A percentile compares a stretch with the other conserved stretches of the same genome.
These are phyloP conservation scores for Orthosia gracilis DNA, from an alignment of 2,888 invertebrate genomes.

Conservation along the genomic window DNA sequence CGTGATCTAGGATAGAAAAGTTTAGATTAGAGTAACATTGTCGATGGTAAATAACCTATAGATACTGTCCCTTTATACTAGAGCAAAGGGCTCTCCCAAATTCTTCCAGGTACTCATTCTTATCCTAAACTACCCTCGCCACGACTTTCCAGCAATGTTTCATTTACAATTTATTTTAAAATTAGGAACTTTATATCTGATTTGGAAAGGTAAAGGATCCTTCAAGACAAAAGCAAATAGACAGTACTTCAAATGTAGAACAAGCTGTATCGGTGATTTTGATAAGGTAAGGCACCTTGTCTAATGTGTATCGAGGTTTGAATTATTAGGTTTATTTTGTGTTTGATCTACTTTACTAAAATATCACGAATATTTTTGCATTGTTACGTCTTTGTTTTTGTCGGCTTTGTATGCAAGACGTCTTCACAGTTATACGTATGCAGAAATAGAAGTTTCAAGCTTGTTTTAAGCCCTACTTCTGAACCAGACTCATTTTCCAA, in stretches of 20 bases:
- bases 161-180: background rate
- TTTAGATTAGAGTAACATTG: background rate
- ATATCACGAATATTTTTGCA: background rate
- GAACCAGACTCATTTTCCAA: conserved; percentile 44
- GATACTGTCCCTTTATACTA: background rate
- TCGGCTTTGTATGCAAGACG: background rate
- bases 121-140: no score
- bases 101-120: background rate
- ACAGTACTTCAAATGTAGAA: conserved; percentile 49
- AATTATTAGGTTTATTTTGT: background rate
- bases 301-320: background rate
- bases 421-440: background rate
- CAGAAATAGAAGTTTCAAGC: conserved; percentile 6
- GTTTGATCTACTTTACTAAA: background rate
- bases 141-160: background rate
- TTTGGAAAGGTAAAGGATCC: conserved; percentile 35
- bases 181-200: background rate
- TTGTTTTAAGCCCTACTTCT: conserved; percentile 32
- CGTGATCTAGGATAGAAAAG: conserved; percentile 92
- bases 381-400: background rate
- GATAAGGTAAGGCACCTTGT: conserved; percentile 35
- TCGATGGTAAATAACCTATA: background rate
- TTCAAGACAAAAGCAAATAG: conserved; percentile 47
- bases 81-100: background rate
- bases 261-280: conserved; percentile 45